Evolutionary conservation across 2,797 vertebrate genomes (phyloP).

Genomic region (Staurois parvus): DNA sequence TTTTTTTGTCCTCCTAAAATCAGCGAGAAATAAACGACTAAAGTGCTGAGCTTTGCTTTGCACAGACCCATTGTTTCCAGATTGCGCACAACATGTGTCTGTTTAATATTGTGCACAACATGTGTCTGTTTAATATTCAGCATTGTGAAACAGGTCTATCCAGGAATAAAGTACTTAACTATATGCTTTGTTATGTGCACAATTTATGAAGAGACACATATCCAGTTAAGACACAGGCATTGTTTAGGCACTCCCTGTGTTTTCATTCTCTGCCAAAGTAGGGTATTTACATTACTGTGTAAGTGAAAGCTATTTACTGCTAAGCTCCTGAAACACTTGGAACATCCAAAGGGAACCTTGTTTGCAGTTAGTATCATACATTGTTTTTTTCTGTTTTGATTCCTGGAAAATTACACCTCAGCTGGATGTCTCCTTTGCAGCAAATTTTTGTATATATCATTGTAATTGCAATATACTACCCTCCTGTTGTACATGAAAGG

Average conservation of each 20-base stretch:
- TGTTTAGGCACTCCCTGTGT: slow-evolving; percentile 1
- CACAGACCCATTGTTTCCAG: not conserved
- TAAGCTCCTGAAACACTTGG: not conserved
- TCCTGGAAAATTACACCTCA: no score
- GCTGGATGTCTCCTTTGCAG: no score
- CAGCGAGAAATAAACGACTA: slow-evolving; percentile 11
- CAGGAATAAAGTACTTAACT: not conserved
- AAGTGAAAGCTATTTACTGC: not conserved
- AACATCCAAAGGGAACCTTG: not conserved
- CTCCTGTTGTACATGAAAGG: no score
- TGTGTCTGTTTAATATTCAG: slow-evolving; percentile 5
- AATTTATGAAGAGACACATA: slow-evolving; percentile 13
- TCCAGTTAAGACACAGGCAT: not conserved
- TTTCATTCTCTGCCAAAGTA: slow-evolving; percentile 31
- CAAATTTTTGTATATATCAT: no score
- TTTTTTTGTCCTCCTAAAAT: slow-evolving; percentile 15
- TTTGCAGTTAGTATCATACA: not conserved
- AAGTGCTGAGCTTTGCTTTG: not conserved
- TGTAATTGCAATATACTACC: no score
- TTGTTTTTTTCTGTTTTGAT: no score
- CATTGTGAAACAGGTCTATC: not conserved
- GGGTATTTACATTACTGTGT: slow-evolving; percentile 13
- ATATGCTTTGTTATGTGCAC: slow-evolving; percentile 15
- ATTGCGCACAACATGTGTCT: not conserved
- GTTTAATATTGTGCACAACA: not conserved